Percentiles rank a stretch among this genome's conserved stretches.
Evolutionary conservation across 1,140 invertebrate genomes (phyloP).

Genomic region (Thalassaphorura encarpata): DNA sequence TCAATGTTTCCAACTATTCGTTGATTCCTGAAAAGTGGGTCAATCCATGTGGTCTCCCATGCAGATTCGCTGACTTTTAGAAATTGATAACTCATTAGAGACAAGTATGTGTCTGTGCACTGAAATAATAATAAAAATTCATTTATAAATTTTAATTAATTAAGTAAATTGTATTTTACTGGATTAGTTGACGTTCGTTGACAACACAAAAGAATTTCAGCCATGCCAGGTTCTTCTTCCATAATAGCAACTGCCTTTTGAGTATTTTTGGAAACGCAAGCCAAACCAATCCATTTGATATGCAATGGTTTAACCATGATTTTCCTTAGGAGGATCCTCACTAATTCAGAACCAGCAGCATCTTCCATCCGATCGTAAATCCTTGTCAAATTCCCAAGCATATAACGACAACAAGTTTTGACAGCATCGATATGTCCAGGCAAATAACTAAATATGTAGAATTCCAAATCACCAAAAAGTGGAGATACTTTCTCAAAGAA

Average conservation of each 20-base stretch:
- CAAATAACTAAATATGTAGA: conserved; percentile 26
- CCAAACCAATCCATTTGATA: conserved; percentile 6
- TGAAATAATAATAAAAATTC: conserved; percentile 7
- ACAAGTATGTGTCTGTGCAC: conserved; percentile 19
- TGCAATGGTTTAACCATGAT: neutral
- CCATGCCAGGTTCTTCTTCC: neutral
- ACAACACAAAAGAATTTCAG: conserved; percentile 4
- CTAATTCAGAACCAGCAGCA: neutral
- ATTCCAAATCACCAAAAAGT: conserved; percentile 24
- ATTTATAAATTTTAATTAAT: neutral
- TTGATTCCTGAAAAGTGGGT: conserved; percentile 19
- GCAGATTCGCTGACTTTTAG: neutral
- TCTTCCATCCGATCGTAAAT: conserved; percentile 14
- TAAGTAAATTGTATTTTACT: conserved; percentile 1
- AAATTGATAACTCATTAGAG: conserved; percentile 21
- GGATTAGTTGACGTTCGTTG: conserved; percentile 8
- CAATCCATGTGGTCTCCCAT: conserved; percentile 19
- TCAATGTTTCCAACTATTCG: conserved; percentile 4
- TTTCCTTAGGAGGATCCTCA: neutral
- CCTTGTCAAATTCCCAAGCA: conserved; percentile 3
- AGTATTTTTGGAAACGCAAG: neutral
- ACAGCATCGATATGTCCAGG: conserved; percentile 29
- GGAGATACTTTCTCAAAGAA: neutral
- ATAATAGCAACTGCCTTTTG: neutral
- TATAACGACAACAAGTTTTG: conserved; percentile 24